These are phyloP conservation scores for Pogonus chalceus DNA, from an alignment of 1,140 invertebrate genomes.

Conservation along the genomic window DNA sequence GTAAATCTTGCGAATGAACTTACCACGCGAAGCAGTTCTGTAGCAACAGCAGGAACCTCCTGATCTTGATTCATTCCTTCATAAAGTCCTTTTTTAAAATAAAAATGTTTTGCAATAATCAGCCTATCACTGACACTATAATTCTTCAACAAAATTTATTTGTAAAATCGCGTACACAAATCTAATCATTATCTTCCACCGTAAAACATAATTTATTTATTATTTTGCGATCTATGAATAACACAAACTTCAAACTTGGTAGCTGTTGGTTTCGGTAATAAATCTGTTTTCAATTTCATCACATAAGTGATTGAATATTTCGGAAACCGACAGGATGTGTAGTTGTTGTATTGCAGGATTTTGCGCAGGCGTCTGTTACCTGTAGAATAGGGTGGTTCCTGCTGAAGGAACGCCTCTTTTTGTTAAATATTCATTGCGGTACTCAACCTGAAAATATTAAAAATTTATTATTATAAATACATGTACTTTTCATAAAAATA, in stretches of 20 bases:
- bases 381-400: not conserved
- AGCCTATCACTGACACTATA: not conserved
- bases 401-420: not conserved
- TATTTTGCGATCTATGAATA: too few species aligned
- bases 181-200: too few species aligned
- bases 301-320: not conserved
- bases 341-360: not conserved
- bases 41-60: conserved; percentile 27
- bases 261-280: too few species aligned
- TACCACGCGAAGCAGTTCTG: conserved; percentile 26
- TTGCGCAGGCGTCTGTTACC: not conserved
- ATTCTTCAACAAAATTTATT: not conserved
- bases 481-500: too few species aligned
- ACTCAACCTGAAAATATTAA: too few species aligned
- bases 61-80: conserved; percentile 31
- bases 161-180: not conserved
- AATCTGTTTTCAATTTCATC: not conserved
- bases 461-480: too few species aligned
- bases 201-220: not conserved
- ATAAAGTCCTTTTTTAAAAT: not conserved
- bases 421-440: not conserved
- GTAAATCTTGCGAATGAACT: too few species aligned
- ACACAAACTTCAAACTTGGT: too few species aligned
- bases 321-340: conserved; percentile 2
- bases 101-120: not conserved